phyloP scores from a whole-genome alignment of 2,888 invertebrate species.

The Scaptomyza flava region DNA sequence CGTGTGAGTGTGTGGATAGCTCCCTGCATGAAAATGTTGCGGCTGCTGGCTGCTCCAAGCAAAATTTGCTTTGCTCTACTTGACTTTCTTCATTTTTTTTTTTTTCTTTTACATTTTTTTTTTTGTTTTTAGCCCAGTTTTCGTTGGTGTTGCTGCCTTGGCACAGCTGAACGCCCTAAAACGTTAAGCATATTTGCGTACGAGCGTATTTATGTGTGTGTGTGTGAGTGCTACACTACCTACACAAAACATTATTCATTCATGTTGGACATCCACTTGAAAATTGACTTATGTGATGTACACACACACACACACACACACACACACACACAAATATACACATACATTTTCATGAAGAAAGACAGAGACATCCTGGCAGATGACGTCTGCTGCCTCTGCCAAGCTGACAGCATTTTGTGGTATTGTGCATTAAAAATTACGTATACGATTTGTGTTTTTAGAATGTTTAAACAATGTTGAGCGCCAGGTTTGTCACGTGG shows the following conservation, averaged over 20 bases:
- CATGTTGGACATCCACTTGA: constrained; percentile 74
- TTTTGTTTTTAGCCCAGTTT: constrained; percentile 23
- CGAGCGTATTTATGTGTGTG: constrained; percentile 5
- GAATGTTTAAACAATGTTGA: constrained; percentile 30
- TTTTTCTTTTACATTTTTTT: constrained; percentile 1
- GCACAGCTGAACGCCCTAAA: constrained; percentile 50
- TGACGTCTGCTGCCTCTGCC: constrained; percentile 23
- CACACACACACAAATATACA: background rate
- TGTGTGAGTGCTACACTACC: constrained; percentile 23
- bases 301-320: constrained; percentile 23
- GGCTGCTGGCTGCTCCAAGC: constrained; percentile 48
- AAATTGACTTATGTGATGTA: constrained; percentile 70
- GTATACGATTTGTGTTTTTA: constrained; percentile 45
- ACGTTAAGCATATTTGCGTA: constrained; percentile 52
- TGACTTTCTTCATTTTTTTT: constrained; percentile 27
- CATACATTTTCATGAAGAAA: background rate
- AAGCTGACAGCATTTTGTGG: constrained; percentile 53
- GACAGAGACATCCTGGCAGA: constrained; percentile 39
- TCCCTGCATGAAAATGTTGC: constrained; percentile 44
- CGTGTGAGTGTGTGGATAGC: background rate
- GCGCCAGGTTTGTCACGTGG: constrained; percentile 26
- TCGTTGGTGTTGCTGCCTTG: constrained; percentile 30
- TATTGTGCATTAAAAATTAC: constrained; percentile 59
- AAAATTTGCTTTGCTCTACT: constrained; percentile 62
- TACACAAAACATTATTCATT: constrained; percentile 69